These are phyloP conservation scores for Heliconius hortense DNA, from an alignment of 2,888 invertebrate species.

Conservation along the genomic window DNA sequence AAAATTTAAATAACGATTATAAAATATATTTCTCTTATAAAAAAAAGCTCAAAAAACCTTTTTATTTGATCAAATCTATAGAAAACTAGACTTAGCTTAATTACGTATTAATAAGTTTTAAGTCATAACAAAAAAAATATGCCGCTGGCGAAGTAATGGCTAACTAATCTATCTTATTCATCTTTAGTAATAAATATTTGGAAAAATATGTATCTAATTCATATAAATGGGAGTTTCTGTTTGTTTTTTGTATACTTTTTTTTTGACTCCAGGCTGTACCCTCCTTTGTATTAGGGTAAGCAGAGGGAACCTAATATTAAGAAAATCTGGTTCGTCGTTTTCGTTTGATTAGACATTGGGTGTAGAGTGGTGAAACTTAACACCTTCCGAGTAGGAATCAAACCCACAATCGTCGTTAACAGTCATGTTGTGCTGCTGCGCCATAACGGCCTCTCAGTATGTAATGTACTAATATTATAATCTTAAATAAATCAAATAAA, in stretches of 20 bases:
- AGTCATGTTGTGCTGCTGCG: not conserved
- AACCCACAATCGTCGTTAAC: not conserved
- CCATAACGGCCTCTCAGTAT: no score
- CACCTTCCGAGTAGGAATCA: not conserved
- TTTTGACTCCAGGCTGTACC: not conserved
- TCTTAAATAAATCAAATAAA: no score
- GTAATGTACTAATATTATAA: no score
- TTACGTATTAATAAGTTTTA: constrained; percentile 13
- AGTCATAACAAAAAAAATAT: not conserved
- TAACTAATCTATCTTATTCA: constrained; percentile 17
- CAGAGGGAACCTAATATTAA: not conserved
- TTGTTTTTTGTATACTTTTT: not conserved
- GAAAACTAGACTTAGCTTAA: not conserved
- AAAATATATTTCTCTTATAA: not conserved
- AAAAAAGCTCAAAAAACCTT: not conserved
- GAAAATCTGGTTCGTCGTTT: not conserved
- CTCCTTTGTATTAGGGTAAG: not conserved
- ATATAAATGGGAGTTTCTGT: not conserved
- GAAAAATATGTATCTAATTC: not conserved
- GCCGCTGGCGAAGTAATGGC: constrained; percentile 11
- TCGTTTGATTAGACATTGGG: not conserved
- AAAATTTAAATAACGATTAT: not conserved
- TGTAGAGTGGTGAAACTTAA: no score
- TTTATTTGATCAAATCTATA: not conserved
- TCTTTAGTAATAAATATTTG: not conserved